Base-by-base conservation (phyloP, 2,797 vertebrate genomes). In the Thunnus albacares region DNA sequence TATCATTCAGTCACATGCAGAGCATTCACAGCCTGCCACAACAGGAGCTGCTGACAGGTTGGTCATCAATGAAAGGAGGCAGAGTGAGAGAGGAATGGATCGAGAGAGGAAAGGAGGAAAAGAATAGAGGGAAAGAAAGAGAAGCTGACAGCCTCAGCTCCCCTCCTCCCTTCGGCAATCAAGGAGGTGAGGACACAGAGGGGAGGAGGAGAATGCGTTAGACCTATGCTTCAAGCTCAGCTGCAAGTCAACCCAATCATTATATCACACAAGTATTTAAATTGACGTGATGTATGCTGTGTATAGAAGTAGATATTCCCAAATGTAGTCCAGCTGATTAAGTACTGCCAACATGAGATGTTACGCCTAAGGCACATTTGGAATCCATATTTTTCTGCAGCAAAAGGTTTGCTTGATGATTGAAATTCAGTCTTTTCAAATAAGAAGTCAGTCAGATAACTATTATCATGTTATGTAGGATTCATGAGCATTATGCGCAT, bases 1-100 rank as follows among this genome's bases (percentile, higher is more conserved):
- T 60, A 71, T 88, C 82, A 75, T 63, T 70, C 82, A 83, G 74
- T 80, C 79, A 67, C 77, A 87, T 71, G 80, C 76, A 83, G 76
- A 69, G 80, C 63, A 51, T 64, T 79, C 87, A 79, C 80, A 78
- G 87, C 73, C 78, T 84, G 80, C 79, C 79, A 84, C 77, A 77
- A 89, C 91, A 91, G 88, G 83, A 91, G 88, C 88, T 84, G 80
- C 87, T 92, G 91, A 91, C 91, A 92, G 91, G 89, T 87, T 90
- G 90, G 82, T 90, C 85, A 81, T 93, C 90, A 87, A 87, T 91
- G 85, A 87, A 89, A 87, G 63, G 82, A 87, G 85, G 82, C 79
- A 83, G 71, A 75, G 64, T 65, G 61, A 49, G 47, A 58, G 65
- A 66, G 15, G 58, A 63, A 84, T 41, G 30, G 75, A 79, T 45